These are phyloP conservation scores for Ormyrus rosae DNA, from an alignment of 2,888 invertebrate species.

Conservation along the genomic window DNA sequence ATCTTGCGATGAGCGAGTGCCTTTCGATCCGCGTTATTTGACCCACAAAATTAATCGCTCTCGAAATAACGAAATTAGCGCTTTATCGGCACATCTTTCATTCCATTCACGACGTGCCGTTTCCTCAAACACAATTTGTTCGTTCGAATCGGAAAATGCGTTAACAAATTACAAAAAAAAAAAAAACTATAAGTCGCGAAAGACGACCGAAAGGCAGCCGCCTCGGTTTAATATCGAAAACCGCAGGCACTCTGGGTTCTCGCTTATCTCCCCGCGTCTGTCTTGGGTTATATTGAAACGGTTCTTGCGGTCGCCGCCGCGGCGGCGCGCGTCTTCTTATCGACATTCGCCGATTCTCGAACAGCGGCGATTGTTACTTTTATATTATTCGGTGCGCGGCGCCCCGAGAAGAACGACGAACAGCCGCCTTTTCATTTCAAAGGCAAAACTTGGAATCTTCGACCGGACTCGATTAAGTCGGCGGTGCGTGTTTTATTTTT, in stretches of 20 bases:
- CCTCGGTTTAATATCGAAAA: conserved; percentile 32
- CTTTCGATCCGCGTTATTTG: no score
- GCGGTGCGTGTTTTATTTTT: background rate
- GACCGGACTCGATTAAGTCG: no score
- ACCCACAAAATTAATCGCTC: no score
- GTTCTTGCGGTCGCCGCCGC: conserved; percentile 47
- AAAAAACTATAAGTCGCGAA: background rate
- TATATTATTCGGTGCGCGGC: background rate
- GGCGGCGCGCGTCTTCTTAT: conserved; percentile 20
- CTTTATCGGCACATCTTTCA: no score
- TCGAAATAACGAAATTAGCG: no score
- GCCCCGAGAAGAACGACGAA: background rate
- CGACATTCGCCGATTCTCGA: conserved; percentile 42
- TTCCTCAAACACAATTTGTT: no score
- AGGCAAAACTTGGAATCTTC: background rate
- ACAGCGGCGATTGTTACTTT: conserved; percentile 49
- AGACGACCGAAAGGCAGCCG: conserved; percentile 14
- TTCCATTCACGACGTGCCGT: no score
- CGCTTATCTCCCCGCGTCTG: background rate
- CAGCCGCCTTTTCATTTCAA: background rate
- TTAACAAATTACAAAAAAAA: background rate
- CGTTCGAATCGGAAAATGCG: background rate
- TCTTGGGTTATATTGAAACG: conserved; percentile 47
- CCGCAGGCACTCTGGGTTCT: conserved; percentile 15
- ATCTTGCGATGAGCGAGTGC: no score